A percentile compares a stretch with the other conserved stretches of the same genome.
These are phyloP conservation scores for honey bee (Apis mellifera) DNA, from an alignment of 1,140 invertebrate genomes.

Conservation along the genomic window Amel_HAv3.1 CM009938.2:8642501-8643000, in stretches of 20 bases:
- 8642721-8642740: not conserved
- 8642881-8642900: no score
- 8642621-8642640: slow-evolving; percentile 57
- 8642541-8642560: slow-evolving; percentile 80
- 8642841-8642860: no score
- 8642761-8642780: not conserved
- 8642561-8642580: slow-evolving; percentile 66
- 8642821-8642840: no score
- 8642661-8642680: slow-evolving; percentile 76
- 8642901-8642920: no score
- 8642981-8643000: no score
- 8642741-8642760: no score
- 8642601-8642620: slow-evolving; percentile 46
- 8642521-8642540: slow-evolving; percentile 77
- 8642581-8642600: slow-evolving; percentile 49
- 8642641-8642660: slow-evolving; percentile 72
- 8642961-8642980: no score
- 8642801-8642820: not conserved
- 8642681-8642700: slow-evolving; percentile 74
- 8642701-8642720: slow-evolving; percentile 9
- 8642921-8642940: no score
- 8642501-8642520: slow-evolving; percentile 80
- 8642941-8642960: no score
- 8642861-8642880: no score
- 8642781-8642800: not conserved